Evolutionary conservation across 2,888 invertebrate species (phyloP), one percentile per base, ranked within the genome.

Genomic region (Harmothoe impar): DNA sequence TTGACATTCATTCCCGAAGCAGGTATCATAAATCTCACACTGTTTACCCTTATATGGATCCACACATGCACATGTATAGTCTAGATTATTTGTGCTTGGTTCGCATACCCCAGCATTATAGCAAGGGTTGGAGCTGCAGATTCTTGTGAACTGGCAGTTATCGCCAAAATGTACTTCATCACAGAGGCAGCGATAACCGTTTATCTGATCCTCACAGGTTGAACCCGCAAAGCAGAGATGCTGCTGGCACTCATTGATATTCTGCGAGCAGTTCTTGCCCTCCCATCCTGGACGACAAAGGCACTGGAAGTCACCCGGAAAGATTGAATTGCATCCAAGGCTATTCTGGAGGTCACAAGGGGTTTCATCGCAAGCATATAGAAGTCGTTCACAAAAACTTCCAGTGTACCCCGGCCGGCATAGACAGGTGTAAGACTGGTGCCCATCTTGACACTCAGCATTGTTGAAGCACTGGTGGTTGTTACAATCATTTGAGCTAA

Each of bases 361-460:
- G n/a, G 92, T 91, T 20, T 72, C 78, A 33, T 93, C 92, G 92
- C 95, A 95, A 0, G 93, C 92, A 54, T 92, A 77, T 56, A 93
- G 89, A 20, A 93, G 84, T 0, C 90, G 84, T 31, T 94, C 94
- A 92, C 95, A 95, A 29, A 51, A 91, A n/a, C 20, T 31, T 0
- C 95, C 94, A 0, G 94, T 93, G 94, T 94, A 95, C 0, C 94
- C 94, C n/a, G 92, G 92, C 0, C 90, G 93, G 91, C 95, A 95
- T 31, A 86, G 52, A 91, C 95, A 95, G 29, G 91, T 90, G 89
- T 93, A 94, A 43, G 92, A 91, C 10, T 93, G 93, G 20, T 93
- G 89, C 17, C 92, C 92, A 90, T 94, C 94, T 12, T 92, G 89
- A 90, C 94, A 95, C 0, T 85, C 92, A 51, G 91, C 91, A 23